These are phyloP conservation scores for Catocala nupta DNA, from an alignment of 2,888 invertebrate species.

Conservation along the genomic window DNA sequence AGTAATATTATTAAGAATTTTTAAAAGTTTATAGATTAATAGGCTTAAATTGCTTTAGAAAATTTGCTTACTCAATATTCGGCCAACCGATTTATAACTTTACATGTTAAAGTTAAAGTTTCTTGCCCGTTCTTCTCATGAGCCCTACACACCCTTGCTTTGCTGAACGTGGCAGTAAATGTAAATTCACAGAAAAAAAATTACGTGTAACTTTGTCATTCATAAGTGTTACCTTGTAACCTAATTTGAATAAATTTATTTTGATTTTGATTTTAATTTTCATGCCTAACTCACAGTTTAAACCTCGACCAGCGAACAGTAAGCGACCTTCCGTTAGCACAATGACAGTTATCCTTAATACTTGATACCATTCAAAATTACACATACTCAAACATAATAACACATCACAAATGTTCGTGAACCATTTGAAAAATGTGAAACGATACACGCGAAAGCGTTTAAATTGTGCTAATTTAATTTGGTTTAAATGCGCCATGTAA, in stretches of 20 bases:
- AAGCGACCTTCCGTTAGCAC: neutral
- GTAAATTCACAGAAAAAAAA: too few relatives aligned
- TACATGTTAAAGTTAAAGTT: too few relatives aligned
- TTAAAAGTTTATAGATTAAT: neutral
- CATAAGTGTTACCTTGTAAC: too few relatives aligned
- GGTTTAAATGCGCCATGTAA: constrained; percentile 9
- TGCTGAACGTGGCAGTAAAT: too few relatives aligned
- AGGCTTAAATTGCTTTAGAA: neutral
- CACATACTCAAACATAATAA: constrained; percentile 21
- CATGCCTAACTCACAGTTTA: neutral
- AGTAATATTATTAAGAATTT: too few relatives aligned
- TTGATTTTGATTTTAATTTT: too few relatives aligned
- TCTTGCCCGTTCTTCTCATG: too few relatives aligned
- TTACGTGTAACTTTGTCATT: too few relatives aligned
- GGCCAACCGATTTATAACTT: too few relatives aligned
- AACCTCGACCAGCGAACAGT: neutral
- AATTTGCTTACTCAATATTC: neutral
- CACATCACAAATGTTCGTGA: constrained; percentile 28
- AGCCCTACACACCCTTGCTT: too few relatives aligned
- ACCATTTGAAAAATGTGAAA: constrained; percentile 42
- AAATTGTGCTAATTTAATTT: constrained; percentile 32
- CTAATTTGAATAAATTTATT: too few relatives aligned
- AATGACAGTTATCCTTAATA: constrained; percentile 6
- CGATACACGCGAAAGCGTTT: constrained; percentile 24
- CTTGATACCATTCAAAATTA: constrained; percentile 28